These are phyloP conservation scores for Euplexia lucipara DNA, from an alignment of 2,888 invertebrate genomes.

Conservation along the genomic window DNA sequence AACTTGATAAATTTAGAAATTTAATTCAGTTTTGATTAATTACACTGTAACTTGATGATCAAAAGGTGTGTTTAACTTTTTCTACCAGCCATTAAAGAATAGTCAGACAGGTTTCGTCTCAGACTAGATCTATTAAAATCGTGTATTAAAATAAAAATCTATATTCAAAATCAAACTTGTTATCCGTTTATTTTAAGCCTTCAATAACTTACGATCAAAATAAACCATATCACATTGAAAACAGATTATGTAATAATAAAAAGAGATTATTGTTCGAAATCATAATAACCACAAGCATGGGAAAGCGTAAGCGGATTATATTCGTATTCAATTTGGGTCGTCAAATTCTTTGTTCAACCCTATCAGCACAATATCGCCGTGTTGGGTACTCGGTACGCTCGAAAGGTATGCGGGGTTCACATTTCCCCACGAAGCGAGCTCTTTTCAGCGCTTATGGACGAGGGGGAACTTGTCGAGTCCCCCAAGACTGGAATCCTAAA, in stretches of 20 bases:
- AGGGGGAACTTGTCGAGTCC: slow-evolving; percentile 40
- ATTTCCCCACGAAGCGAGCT: slow-evolving; percentile 46
- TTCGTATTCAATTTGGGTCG: slow-evolving; percentile 52
- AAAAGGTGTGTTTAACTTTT: slow-evolving; percentile 9
- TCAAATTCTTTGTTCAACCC: slow-evolving; percentile 45
- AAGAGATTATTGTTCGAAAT: slow-evolving; percentile 31
- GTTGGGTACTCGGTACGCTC: background rate
- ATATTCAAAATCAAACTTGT: slow-evolving; percentile 20
- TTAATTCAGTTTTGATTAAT: slow-evolving; percentile 25
- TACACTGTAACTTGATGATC: slow-evolving; percentile 2
- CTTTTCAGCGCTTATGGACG: slow-evolving; percentile 40
- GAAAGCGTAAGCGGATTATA: slow-evolving; percentile 48
- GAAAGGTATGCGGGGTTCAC: slow-evolving; percentile 40
- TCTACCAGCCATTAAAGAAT: slow-evolving; percentile 17
- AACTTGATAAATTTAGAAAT: too few species aligned
- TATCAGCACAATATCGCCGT: slow-evolving; percentile 36
- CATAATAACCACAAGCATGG: slow-evolving; percentile 18
- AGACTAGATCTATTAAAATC: slow-evolving; percentile 29
- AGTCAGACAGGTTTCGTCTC: slow-evolving; percentile 40
- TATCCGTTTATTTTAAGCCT: background rate
- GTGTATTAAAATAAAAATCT: slow-evolving; percentile 32
- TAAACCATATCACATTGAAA: slow-evolving; percentile 13
- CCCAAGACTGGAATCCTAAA: slow-evolving; percentile 31
- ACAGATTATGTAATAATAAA: slow-evolving; percentile 29
- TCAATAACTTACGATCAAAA: slow-evolving; percentile 20